phyloP scores from a whole-genome alignment of 2,888 invertebrate species.

The Ornithoptera alexandrae region DNA sequence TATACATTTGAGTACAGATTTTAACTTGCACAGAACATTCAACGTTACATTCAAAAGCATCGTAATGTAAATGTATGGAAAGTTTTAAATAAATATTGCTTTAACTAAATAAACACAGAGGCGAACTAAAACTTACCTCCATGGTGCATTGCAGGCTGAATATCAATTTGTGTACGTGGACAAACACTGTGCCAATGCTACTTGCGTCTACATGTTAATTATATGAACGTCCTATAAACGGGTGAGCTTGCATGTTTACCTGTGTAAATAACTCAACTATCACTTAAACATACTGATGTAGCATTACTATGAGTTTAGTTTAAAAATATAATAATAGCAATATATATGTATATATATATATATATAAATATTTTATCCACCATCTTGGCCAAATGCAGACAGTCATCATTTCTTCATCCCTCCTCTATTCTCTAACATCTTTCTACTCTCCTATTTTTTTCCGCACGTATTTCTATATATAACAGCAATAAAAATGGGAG shows the following conservation, averaged over 20 bases:
- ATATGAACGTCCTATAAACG: constrained; percentile 24
- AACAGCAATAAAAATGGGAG: no score
- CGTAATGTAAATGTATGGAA: constrained; percentile 44
- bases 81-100: constrained; percentile 50
- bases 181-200: constrained; percentile 29
- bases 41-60: constrained; percentile 32
- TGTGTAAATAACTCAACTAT: constrained; percentile 9
- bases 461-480: no score
- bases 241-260: constrained; percentile 23
- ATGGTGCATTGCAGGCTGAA: constrained; percentile 48
- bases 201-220: constrained; percentile 29
- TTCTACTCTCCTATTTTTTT: no score
- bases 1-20: not conserved
- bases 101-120: constrained; percentile 43
- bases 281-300: constrained; percentile 21
- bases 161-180: constrained; percentile 54
- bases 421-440: no score
- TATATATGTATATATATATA: no score
- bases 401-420: no score
- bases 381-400: no score
- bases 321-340: not conserved
- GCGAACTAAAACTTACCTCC: constrained; percentile 23
- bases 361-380: no score
- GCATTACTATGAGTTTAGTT: not conserved
- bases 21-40: not conserved